phyloP scores from a whole-genome alignment of 2,888 invertebrate species.

The Pristionchus mayeri region DNA sequence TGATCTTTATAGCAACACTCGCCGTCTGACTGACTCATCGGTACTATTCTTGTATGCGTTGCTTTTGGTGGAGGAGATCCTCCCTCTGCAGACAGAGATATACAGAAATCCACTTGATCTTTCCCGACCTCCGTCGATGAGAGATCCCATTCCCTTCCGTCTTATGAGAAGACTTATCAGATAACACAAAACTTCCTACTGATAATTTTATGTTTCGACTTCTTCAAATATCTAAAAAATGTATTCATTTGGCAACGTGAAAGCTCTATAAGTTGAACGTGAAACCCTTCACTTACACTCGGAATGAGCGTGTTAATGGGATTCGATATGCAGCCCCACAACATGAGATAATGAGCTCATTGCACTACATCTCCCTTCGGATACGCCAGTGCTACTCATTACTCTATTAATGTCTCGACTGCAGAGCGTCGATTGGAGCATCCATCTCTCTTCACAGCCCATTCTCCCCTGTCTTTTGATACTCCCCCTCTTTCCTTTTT shows the following conservation, averaged over 20 bases:
- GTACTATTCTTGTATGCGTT: background rate
- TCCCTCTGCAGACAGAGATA: background rate
- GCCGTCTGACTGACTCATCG: background rate
- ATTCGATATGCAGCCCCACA: background rate
- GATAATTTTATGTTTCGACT: too few relatives aligned
- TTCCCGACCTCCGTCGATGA: background rate
- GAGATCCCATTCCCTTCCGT: too few relatives aligned
- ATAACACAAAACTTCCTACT: too few relatives aligned
- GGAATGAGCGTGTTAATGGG: constrained; percentile 28
- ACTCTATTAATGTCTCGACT: background rate
- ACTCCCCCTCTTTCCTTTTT: background rate
- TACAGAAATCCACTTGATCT: background rate
- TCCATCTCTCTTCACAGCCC: too few relatives aligned
- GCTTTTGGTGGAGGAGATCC: background rate
- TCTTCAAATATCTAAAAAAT: too few relatives aligned
- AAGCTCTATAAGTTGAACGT: too few relatives aligned
- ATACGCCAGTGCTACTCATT: background rate
- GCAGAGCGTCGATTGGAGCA: background rate
- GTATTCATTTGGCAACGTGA: too few relatives aligned
- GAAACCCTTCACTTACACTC: background rate
- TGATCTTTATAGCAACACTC: constrained; percentile 4
- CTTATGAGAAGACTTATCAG: too few relatives aligned
- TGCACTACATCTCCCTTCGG: background rate
- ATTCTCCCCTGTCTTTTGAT: background rate
- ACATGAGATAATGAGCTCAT: constrained; percentile 33